Evolutionary conservation across 2,797 vertebrate genomes (phyloP).

Genomic region (Rhynchonycteris naso): DNA sequence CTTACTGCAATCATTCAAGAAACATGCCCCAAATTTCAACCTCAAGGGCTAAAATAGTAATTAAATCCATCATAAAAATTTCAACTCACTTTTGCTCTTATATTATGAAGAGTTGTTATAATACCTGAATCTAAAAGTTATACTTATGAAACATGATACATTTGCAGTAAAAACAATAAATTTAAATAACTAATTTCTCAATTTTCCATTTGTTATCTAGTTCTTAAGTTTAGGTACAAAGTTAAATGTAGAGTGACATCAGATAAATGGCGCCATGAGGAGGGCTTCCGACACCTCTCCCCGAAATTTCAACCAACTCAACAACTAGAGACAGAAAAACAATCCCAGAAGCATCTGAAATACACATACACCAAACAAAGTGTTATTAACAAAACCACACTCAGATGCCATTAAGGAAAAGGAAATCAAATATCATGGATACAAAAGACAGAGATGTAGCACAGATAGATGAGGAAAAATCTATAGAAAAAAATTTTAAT

Average conservation of each 20-base stretch:
- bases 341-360: no score
- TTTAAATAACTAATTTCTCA: constrained; percentile 43
- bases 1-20: neutral
- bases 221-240: neutral
- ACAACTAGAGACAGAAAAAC: no score
- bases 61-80: constrained; percentile 18
- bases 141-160: neutral
- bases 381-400: no score
- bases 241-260: constrained; percentile 13
- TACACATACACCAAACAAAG: no score
- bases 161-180: constrained; percentile 40
- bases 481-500: no score
- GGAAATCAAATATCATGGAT: no score
- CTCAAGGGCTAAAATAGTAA: neutral
- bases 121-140: neutral
- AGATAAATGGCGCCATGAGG: no score
- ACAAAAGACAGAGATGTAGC: no score
- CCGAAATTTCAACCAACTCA: no score
- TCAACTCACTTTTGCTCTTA: constrained; percentile 25
- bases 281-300: no score
- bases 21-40: constrained; percentile 4
- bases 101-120: neutral
- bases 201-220: constrained; percentile 37
- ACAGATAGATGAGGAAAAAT: no score
- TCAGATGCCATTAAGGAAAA: no score